Conservation (phyloP, 2,113 vertebrate genomes). For the Rhagologus leucostigma region DNA sequence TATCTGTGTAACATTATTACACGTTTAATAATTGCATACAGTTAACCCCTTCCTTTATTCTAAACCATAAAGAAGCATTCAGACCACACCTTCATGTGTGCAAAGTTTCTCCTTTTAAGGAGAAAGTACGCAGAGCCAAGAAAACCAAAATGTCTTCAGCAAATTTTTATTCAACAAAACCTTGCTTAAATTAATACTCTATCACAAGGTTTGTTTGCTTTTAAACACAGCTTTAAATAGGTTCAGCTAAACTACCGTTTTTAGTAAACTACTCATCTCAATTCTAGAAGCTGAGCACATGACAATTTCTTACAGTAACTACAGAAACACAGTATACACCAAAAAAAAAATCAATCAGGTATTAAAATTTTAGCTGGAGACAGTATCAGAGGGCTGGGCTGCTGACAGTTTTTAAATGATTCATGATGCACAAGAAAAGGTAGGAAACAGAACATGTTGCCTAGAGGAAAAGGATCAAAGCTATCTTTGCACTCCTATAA, state of each 20-base stretch:
- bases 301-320: background rate
- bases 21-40: background rate
- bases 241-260: background rate
- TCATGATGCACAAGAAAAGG: background rate
- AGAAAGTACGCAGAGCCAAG: background rate
- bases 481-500: background rate
- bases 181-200: background rate
- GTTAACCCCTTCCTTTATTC: background rate
- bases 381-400: background rate
- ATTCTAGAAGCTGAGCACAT: background rate
- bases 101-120: background rate
- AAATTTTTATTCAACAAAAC: background rate
- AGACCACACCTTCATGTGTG: background rate
- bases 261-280: background rate
- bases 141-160: background rate
- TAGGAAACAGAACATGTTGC: background rate
- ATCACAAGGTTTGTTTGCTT: background rate
- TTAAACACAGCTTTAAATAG: background rate
- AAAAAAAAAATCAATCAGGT: background rate
- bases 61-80: background rate
- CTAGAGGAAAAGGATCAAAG: background rate
- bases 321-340: background rate
- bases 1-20: background rate
- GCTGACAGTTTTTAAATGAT: background rate
- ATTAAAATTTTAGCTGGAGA: background rate